Evolutionary conservation across 2,113 vertebrate species (phyloP).

Genomic region (Hippocampus comes): DNA sequence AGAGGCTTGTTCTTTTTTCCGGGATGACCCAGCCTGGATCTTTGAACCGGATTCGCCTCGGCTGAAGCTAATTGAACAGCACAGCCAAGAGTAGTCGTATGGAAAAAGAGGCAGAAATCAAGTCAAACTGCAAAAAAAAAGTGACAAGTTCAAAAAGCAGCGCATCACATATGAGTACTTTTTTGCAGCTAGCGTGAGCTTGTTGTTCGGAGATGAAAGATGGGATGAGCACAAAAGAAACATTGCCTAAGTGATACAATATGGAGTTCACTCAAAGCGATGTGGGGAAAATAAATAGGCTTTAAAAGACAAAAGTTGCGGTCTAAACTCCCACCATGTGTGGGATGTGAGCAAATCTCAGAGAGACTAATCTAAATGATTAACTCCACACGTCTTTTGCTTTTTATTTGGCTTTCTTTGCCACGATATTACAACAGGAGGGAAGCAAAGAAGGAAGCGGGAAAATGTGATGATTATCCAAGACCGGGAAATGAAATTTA

Average conservation of each 20-base stretch:
- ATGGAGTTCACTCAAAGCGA: background rate
- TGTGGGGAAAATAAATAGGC: no score
- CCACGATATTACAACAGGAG: no score
- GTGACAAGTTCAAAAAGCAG: background rate
- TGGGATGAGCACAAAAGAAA: background rate
- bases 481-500: no score
- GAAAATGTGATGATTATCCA: no score
- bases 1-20: conserved; percentile 24
- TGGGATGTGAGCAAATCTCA: background rate
- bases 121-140: background rate
- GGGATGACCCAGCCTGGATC: conserved; percentile 32
- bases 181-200: background rate
- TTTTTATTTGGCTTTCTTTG: background rate
- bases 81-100: conserved; percentile 31
- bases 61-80: conserved; percentile 55
- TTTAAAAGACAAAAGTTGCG: background rate
- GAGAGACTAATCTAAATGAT: background rate
- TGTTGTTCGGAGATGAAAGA: background rate
- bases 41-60: conserved; percentile 43
- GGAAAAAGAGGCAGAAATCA: conserved; percentile 17
- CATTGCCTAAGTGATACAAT: background rate
- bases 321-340: background rate
- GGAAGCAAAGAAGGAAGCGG: no score
- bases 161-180: background rate
- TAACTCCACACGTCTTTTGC: background rate